These are phyloP conservation scores for Rachycentron canadum DNA, from an alignment of 2,797 vertebrate species.

Conservation along the genomic window DNA sequence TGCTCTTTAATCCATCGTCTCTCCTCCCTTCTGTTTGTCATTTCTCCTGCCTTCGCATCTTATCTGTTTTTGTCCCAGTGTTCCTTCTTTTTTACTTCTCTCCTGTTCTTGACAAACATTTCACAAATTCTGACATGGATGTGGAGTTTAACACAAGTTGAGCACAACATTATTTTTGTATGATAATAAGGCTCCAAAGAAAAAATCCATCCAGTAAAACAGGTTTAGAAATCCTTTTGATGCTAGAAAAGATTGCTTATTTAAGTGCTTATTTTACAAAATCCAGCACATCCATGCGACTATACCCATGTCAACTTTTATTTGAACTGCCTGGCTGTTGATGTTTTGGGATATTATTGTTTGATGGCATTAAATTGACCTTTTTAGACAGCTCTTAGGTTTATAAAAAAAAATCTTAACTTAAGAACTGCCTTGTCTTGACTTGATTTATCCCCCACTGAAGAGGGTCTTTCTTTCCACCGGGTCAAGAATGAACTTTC, in stretches of 20 bases:
- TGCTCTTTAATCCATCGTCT: constrained; percentile 41
- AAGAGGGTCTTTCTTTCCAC: not conserved
- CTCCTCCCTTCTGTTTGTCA: constrained; percentile 31
- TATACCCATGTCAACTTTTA: not conserved
- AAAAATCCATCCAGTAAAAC: not conserved
- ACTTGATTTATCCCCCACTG: not conserved
- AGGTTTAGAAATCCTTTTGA: not conserved
- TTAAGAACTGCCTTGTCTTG: not conserved
- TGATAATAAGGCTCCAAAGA: not conserved
- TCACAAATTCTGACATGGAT: not conserved
- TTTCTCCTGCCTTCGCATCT: constrained; percentile 25
- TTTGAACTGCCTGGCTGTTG: not conserved
- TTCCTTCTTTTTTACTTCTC: constrained; percentile 14
- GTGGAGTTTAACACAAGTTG: not conserved
- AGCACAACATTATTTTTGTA: not conserved
- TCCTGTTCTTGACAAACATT: constrained; percentile 17
- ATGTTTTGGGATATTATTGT: not conserved
- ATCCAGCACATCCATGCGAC: not conserved
- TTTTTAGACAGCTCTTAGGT: not conserved
- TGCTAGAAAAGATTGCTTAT: not conserved
- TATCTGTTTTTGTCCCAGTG: constrained; percentile 1
- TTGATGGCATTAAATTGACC: not conserved
- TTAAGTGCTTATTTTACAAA: not conserved
- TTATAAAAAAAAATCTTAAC: not conserved
- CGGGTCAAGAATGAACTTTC: not conserved